Base-by-base conservation (phyloP, 2,113 vertebrate species). In the Gallinago paraguaiae region DNA sequence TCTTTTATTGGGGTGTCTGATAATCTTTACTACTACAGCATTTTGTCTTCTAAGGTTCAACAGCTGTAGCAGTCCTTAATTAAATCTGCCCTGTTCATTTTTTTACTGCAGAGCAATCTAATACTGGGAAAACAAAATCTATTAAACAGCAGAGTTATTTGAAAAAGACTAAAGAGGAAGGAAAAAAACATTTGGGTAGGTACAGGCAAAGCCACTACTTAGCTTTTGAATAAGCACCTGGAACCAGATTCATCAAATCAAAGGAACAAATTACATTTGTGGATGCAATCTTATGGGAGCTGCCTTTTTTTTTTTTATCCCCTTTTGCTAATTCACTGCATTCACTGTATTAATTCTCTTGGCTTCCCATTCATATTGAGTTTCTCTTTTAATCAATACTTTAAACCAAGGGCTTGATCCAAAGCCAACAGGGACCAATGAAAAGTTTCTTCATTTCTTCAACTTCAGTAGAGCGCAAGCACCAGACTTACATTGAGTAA, bases 321-420 rank as follows among this genome's bases (percentile, higher is more conserved):
- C 17, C 60, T 81, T 70, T 54, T 64, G 30, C 50, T 86, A 92
- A 83, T 96, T 96, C 72, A 57, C 51, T 6, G 2, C 56, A 71
- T 83, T 95, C 68, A 79, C 48, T 82, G 56, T 65, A 86, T 91
- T 92, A 86, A 86, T 95, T 94, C 68, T 88, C 82, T 57, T 84
- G 80, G 56, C 80, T 95, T 96, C 72, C 69, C 57, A 90, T 93
- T 94, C 88, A 90, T 87, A 92, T 45, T 54, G 82, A 94, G 74
- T 90, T 93, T 88, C 93, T 71, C 76, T 78, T 91, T 75, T 88
- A 95, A 96, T 96, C 92, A 89, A 93, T 96, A 96, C 69, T 89
- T 92, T 86, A 76, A 96, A 96, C 61, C 72, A 84, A 87, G 57
- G 65, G 41, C 61, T 96, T 93, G 86, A 96, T 92, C 48, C 80